A percentile compares a stretch with the other conserved stretches of the same genome.
These are phyloP conservation scores for Podarcis siculus DNA, from an alignment of 2,797 vertebrate species.

Conservation along the genomic window DNA sequence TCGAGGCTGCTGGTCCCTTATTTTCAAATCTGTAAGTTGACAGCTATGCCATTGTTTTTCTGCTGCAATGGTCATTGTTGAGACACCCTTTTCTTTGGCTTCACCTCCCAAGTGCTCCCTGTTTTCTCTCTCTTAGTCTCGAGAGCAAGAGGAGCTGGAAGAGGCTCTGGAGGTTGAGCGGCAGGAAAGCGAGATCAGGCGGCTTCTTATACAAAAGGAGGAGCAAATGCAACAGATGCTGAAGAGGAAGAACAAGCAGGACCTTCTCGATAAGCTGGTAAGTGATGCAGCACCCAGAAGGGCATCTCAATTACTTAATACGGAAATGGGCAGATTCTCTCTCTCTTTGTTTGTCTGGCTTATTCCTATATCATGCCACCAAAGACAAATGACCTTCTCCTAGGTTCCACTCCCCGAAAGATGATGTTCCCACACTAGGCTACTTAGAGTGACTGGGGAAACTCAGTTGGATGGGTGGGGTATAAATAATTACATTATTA, in stretches of 20 bases:
- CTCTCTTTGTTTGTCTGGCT: not conserved
- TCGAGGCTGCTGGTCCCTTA: too few species aligned
- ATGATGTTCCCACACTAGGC: too few species aligned
- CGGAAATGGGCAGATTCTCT: not conserved
- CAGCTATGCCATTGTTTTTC: not conserved
- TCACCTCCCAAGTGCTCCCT: not conserved
- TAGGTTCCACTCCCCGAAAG: not conserved
- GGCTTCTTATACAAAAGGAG: slow-evolving; percentile 89
- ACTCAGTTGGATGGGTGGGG: too few species aligned
- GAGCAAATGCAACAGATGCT: slow-evolving; percentile 91
- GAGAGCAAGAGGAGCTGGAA: slow-evolving; percentile 96
- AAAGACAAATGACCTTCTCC: not conserved
- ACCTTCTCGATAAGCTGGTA: slow-evolving; percentile 95
- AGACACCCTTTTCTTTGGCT: not conserved
- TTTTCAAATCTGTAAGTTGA: too few species aligned
- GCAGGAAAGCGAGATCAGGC: slow-evolving; percentile 87
- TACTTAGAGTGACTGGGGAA: too few species aligned
- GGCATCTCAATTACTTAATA: not conserved
- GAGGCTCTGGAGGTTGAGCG: slow-evolving; percentile 91
- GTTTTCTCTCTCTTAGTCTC: slow-evolving; percentile 79
- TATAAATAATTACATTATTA: too few species aligned
- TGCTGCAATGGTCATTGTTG: not conserved
- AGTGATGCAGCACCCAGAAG: slow-evolving; percentile 49
- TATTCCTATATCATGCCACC: not conserved
- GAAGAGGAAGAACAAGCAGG: slow-evolving; percentile 95